These are phyloP conservation scores for Melanotaenia trifasciata DNA, from an alignment of 2,797 vertebrate genomes.

Conservation along the genomic window DNA sequence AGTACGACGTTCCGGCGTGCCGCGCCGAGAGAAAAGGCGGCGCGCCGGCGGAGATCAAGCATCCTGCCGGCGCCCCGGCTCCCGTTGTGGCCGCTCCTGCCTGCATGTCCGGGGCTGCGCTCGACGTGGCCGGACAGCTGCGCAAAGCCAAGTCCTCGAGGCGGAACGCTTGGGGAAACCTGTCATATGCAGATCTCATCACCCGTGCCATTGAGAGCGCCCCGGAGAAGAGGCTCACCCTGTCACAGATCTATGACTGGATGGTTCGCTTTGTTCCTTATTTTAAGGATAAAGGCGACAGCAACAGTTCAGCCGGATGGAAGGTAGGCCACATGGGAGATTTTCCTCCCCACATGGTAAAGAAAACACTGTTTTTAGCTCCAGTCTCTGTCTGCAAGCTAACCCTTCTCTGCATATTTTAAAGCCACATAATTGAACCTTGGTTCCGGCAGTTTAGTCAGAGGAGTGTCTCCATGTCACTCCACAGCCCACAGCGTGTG, in stretches of 20 bases:
- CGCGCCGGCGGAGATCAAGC: constrained; percentile 80
- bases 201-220: constrained; percentile 95
- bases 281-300: too few relatives aligned
- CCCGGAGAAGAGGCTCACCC: constrained; percentile 93
- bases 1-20: constrained; percentile 79
- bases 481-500: constrained; percentile 53
- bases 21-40: constrained; percentile 81
- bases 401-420: constrained; percentile 56
- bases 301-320: too few relatives aligned
- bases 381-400: constrained; percentile 42
- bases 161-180: constrained; percentile 97
- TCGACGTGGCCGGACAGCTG: constrained; percentile 84
- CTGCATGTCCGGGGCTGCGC: constrained; percentile 78
- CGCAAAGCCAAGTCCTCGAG: constrained; percentile 93
- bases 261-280: constrained; percentile 86
- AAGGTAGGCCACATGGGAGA: too few relatives aligned
- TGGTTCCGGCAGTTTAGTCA: constrained; percentile 54
- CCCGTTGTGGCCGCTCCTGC: constrained; percentile 72
- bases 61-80: constrained; percentile 78
- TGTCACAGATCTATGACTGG: constrained; percentile 98
- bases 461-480: constrained; percentile 63
- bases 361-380: constrained; percentile 52
- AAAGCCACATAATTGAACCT: constrained; percentile 68
- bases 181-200: constrained; percentile 96
- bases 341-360: constrained; percentile 84